These are phyloP conservation scores for Corticium candelabrum DNA, from an alignment of 37 sponge, comb jelly and placozoan species.

Conservation along the genomic window DNA sequence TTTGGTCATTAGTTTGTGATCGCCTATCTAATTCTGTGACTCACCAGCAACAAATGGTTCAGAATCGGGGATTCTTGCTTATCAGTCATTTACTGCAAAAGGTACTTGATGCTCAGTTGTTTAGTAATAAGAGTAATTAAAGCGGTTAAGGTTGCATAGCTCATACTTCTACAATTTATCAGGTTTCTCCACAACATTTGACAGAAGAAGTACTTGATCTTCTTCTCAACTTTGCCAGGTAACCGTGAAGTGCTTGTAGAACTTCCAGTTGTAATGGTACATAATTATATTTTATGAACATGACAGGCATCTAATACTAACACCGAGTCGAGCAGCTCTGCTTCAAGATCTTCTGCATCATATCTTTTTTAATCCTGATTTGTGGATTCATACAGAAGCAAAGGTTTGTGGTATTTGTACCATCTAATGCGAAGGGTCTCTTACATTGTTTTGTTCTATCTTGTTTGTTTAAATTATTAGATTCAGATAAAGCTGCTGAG, in stretches of 20 bases:
- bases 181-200: conserved; percentile 40
- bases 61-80: conserved; percentile 7
- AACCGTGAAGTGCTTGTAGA: neutral
- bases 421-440: too few species aligned
- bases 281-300: neutral
- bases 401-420: conserved; percentile 15
- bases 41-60: conserved; percentile 14
- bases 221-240: neutral
- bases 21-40: neutral
- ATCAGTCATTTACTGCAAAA: conserved; percentile 43
- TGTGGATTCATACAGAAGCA: conserved; percentile 43
- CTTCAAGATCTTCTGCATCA: conserved; percentile 44
- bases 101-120: too few species aligned
- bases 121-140: too few species aligned
- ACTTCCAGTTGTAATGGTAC: neutral
- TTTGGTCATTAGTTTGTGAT: neutral
- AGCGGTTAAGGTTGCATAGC: too few species aligned
- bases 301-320: neutral
- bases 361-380: conserved; percentile 42
- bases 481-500: conserved; percentile 58
- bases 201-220: conserved; percentile 19
- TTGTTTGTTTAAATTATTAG: neutral
- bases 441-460: too few species aligned
- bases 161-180: too few species aligned
- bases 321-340: conserved; percentile 7